Evolutionary conservation across 2,113 vertebrate species (phyloP).

Genomic region (Trematocara marginatum): DNA sequence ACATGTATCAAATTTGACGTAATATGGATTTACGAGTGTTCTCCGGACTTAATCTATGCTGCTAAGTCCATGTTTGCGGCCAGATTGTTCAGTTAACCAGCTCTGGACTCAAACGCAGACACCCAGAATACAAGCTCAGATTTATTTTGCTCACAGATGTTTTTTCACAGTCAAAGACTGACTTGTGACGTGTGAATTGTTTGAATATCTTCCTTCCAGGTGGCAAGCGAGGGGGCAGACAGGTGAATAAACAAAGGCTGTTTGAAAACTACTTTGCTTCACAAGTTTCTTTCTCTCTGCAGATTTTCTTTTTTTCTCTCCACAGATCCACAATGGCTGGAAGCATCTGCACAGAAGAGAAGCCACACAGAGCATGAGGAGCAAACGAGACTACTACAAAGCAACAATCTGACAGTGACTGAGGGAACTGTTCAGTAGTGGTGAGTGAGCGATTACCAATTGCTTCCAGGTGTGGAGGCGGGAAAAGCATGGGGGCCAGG

Average conservation of each 20-base stretch:
- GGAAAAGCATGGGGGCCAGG: background rate
- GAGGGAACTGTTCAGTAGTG: background rate
- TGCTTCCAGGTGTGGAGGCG: background rate
- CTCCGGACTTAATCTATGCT: background rate
- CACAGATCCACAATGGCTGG: background rate
- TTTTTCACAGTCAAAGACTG: background rate
- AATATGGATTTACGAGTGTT: background rate
- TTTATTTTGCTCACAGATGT: background rate
- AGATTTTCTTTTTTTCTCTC: background rate
- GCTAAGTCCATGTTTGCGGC: background rate
- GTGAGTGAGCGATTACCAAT: background rate
- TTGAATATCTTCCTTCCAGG: background rate
- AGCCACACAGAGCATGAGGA: background rate
- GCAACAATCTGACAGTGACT: background rate
- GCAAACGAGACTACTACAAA: background rate
- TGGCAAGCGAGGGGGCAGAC: background rate
- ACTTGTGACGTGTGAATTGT: background rate
- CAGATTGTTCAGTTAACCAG: background rate
- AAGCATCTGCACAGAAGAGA: background rate
- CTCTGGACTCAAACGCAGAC: background rate
- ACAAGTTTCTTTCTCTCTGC: background rate
- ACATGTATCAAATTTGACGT: fast-evolving
- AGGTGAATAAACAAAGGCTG: background rate
- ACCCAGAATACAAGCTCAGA: background rate
- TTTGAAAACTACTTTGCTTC: background rate